Evolutionary conservation across 2,888 invertebrate genomes (phyloP), one percentile per base, ranked within the genome.

Genomic region (Stictocephala bisonia): DNA sequence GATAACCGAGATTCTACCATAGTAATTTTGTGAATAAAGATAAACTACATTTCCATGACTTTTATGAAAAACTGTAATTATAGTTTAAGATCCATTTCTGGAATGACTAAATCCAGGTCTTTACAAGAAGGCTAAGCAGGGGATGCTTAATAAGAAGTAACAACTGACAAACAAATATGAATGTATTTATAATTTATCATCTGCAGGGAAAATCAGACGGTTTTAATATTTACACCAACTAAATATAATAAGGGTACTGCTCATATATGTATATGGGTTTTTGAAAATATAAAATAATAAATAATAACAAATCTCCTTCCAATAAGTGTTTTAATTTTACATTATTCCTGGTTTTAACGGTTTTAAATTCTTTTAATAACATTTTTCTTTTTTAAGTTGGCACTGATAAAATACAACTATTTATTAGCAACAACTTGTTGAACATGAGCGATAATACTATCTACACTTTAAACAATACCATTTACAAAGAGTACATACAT

Each of bases 351-450:
- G 40, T 41, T 64, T 64, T 64, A 44, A 41, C 44, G 27, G 24
- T 64, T 60, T 44, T 44, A 64, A 15, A 26, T 40, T 64, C 64
- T n/a, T n/a, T n/a, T n/a, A n/a, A n/a, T n/a, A 64, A 64, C 64
- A 64, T 64, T 64, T 64, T 44, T 44, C 7, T 15, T 44, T n/a
- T 44, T 41, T 35, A 44, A 64, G 64, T 64, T 64, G 64, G 64
- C 64, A 64, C 64, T 64, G 64, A 64, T 64, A 64, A 64, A 64
- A 64, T 64, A 64, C 64, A 64, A 64, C 64, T 64, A 64, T 64
- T 64, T 64, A 41, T 64, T 64, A 64, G 64, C 64, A 64, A 64
- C 64, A 64, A 64, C 44, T 64, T 64, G 40, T 64, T 27, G 44
- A 64, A 64, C 64, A 64, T 64, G 64, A 64, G 64, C 64, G 40